Evolutionary conservation across 1,140 invertebrate genomes (phyloP).

Genomic region (Berghia stephanieae): DNA sequence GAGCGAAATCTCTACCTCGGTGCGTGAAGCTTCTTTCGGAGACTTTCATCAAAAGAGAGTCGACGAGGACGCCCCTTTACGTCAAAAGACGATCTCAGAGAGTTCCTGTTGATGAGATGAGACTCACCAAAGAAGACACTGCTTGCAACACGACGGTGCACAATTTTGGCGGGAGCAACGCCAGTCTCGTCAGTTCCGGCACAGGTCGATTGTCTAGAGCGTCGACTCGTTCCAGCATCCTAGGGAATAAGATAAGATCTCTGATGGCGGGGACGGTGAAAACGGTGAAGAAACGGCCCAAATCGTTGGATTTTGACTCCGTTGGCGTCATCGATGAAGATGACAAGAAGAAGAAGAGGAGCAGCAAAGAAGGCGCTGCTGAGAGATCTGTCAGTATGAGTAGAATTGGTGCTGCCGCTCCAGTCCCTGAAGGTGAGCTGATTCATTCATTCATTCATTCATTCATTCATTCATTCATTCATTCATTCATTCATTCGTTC

Average conservation of each 20-base stretch:
- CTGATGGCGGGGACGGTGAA: constrained; percentile 44
- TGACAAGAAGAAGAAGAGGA: neutral
- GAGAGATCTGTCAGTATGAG: constrained; percentile 22
- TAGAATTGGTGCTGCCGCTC: neutral
- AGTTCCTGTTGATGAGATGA: constrained; percentile 15
- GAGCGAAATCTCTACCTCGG: constrained; percentile 55
- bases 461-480: too few species aligned
- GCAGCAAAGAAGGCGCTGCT: neutral
- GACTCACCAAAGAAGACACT: neutral
- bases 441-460: neutral
- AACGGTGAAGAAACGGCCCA: constrained; percentile 48
- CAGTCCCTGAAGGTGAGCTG: constrained; percentile 21
- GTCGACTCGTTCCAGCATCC: constrained; percentile 53
- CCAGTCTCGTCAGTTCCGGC: constrained; percentile 45
- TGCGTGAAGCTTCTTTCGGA: constrained; percentile 42
- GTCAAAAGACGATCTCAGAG: constrained; percentile 29
- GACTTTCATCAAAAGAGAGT: constrained; percentile 11
- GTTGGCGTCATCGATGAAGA: constrained; percentile 40
- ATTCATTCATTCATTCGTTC: too few species aligned
- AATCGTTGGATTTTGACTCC: constrained; percentile 57
- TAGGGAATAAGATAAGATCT: constrained; percentile 56
- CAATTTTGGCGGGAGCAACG: constrained; percentile 34
- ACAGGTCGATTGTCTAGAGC: constrained; percentile 41
- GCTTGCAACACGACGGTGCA: neutral
- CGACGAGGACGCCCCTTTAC: constrained; percentile 35